phyloP scores from a whole-genome alignment of 2,113 vertebrate genomes.

The Orcinus orca region DNA sequence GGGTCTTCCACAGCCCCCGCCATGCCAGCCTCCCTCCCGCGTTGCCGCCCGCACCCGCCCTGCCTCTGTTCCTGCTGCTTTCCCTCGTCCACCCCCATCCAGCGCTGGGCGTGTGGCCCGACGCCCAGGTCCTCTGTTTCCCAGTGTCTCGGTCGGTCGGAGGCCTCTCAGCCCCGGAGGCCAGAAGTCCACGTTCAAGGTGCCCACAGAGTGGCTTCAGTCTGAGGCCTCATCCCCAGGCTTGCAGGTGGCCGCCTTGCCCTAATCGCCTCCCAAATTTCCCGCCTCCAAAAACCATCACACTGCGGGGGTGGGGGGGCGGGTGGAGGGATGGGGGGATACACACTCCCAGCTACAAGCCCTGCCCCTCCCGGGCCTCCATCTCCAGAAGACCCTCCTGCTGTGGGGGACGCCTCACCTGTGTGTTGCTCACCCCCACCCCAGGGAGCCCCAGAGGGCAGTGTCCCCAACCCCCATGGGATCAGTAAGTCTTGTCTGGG shows the following conservation, averaged over 20 bases:
- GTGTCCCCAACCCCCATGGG: fast-evolving
- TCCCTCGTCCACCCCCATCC: neutral
- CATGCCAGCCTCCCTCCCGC: fast-evolving
- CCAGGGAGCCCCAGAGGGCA: neutral
- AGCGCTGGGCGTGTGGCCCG: fast-evolving
- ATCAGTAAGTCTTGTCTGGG: too few relatives aligned
- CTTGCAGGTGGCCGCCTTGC: fast-evolving
- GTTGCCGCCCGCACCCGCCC: fast-evolving
- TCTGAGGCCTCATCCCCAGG: neutral
- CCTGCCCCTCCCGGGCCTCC: fast-evolving
- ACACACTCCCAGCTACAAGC: neutral
- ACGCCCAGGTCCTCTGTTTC: neutral
- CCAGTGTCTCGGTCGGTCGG: fast-evolving
- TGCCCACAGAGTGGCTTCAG: neutral
- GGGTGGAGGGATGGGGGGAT: neutral
- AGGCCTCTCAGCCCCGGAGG: neutral
- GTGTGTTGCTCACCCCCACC: neutral
- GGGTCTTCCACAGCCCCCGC: fast-evolving
- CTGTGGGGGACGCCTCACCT: fast-evolving
- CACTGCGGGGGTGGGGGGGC: too few relatives aligned
- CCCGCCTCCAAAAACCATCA: neutral
- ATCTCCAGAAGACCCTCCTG: neutral
- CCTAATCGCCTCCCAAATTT: neutral
- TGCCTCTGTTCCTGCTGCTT: neutral
- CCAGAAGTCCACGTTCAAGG: neutral